phyloP scores from a whole-genome alignment of 2,113 vertebrate species.

The Paradisaea rubra region DNA sequence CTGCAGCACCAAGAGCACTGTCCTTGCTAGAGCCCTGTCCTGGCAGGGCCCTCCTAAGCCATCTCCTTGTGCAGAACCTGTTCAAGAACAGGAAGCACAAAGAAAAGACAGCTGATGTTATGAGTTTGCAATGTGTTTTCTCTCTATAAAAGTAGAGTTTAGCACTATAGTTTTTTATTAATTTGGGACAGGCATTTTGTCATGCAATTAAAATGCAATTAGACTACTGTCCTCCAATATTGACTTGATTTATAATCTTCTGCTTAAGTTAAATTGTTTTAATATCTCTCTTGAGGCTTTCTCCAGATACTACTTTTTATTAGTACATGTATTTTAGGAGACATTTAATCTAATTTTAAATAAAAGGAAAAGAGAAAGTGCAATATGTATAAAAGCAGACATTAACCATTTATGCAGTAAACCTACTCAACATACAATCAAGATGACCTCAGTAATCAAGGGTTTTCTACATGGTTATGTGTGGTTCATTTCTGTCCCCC shows the following conservation, averaged over 20 bases:
- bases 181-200: neutral
- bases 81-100: neutral
- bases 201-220: constrained; percentile 10
- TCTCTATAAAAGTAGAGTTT: neutral
- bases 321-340: neutral
- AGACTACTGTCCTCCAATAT: neutral
- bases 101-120: neutral
- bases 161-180: neutral
- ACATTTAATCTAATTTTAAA: neutral
- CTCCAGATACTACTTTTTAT: neutral
- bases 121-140: neutral
- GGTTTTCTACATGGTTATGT: neutral
- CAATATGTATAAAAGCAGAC: neutral
- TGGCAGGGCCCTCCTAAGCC: neutral
- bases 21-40: neutral
- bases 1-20: neutral
- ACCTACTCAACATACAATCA: neutral
- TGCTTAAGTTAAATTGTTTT: neutral
- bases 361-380: neutral
- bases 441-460: neutral
- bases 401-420: neutral
- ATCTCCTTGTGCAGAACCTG: neutral
- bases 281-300: neutral
- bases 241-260: constrained; percentile 5
- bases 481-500: neutral